A percentile compares a stretch with the other conserved stretches of the same genome.
Evolutionary conservation across 2,113 vertebrate genomes (phyloP).

Genomic region (Galemys pyrenaicus): DNA sequence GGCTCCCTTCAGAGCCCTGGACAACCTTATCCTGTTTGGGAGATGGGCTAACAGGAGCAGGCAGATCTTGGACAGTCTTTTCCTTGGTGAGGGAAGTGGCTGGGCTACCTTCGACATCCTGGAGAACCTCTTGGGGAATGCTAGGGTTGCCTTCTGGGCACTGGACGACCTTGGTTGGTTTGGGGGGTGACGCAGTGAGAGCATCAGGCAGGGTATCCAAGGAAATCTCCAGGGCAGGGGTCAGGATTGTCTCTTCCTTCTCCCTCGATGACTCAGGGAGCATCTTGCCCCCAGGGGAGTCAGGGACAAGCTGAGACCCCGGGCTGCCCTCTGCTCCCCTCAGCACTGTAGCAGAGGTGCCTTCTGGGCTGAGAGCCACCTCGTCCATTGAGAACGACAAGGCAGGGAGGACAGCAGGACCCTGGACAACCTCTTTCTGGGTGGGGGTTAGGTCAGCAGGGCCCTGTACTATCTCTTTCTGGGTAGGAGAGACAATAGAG

Average conservation of each 20-base stretch:
- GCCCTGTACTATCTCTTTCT: background rate
- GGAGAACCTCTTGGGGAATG: background rate
- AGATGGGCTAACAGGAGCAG: background rate
- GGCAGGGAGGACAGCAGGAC: background rate
- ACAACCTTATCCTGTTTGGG: background rate
- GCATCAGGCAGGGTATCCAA: constrained; percentile 86
- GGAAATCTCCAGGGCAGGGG: constrained; percentile 89
- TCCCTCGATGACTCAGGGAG: background rate
- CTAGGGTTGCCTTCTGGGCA: background rate
- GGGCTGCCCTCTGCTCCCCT: background rate
- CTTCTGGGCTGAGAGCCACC: background rate
- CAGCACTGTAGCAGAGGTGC: fast-evolving
- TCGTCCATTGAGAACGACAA: background rate
- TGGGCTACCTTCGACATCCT: background rate
- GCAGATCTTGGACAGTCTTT: background rate
- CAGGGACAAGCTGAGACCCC: background rate
- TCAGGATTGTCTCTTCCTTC: constrained; percentile 75
- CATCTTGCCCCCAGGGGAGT: background rate
- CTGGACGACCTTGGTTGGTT: background rate
- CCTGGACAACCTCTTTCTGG: background rate
- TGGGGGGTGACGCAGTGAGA: background rate
- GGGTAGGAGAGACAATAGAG: background rate
- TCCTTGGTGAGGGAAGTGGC: background rate
- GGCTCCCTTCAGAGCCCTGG: background rate
- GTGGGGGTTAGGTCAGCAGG: background rate